Percentiles rank a stretch among this genome's conserved stretches.
Conservation (phyloP, 2,113 vertebrate genomes). For the Semnopithecus entellus region DNA sequence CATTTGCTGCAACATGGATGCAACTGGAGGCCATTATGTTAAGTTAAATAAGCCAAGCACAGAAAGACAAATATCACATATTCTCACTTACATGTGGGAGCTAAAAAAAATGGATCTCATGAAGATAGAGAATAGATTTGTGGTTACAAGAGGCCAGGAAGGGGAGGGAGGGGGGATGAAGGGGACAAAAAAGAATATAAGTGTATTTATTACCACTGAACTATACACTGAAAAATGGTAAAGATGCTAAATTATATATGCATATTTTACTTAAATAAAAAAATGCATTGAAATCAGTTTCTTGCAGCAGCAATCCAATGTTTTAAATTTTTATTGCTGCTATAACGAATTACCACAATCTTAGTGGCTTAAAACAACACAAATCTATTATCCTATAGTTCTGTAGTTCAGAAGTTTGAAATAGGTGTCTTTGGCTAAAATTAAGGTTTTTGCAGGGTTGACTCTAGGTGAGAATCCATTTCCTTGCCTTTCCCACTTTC, state of each 20-base stretch:
- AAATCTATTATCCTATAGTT: neutral
- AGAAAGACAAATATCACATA: no score
- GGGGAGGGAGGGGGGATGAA: no score
- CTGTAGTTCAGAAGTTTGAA: neutral
- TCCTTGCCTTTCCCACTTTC: neutral
- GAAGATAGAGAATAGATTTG: no score
- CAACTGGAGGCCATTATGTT: no score
- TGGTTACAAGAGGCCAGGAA: no score
- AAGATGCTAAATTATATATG: neutral
- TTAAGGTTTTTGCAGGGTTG: neutral
- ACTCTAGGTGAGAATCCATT: neutral
- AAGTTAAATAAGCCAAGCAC: no score
- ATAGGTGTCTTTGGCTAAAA: neutral
- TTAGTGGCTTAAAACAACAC: neutral
- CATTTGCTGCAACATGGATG: no score
- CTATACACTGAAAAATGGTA: neutral
- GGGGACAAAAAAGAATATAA: neutral
- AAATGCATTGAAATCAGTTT: neutral
- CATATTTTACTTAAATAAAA: neutral
- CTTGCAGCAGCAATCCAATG: neutral
- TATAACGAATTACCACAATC: neutral
- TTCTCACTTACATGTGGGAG: no score
- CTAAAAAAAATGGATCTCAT: no score
- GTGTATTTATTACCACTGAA: neutral
- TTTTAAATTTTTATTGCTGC: neutral